Percentiles rank a stretch among this genome's conserved stretches.
Evolutionary conservation across 2,113 vertebrate species (phyloP).

Genomic region (Octodon degus): DNA sequence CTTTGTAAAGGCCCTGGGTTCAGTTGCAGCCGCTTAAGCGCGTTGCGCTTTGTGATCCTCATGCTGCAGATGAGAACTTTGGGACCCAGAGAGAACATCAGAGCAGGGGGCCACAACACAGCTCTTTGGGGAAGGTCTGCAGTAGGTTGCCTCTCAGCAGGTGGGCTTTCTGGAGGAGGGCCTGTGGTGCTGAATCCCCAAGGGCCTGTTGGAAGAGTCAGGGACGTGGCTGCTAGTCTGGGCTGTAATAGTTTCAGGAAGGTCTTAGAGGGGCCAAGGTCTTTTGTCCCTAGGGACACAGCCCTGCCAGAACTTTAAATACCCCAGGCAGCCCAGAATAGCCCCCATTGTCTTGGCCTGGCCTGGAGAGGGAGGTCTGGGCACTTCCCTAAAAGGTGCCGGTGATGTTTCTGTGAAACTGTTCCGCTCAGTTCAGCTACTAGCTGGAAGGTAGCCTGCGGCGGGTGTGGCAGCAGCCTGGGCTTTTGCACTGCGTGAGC

Average conservation of each 20-base stretch:
- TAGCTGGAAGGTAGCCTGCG: constrained; percentile 32
- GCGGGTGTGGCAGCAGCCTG: constrained; percentile 28
- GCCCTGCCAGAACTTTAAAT: constrained; percentile 76
- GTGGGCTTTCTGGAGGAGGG: constrained; percentile 56
- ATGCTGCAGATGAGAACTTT: not conserved
- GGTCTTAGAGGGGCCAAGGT: constrained; percentile 58
- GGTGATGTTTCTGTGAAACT: constrained; percentile 41
- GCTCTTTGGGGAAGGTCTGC: not conserved
- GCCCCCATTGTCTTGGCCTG: constrained; percentile 70
- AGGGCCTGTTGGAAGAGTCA: not conserved
- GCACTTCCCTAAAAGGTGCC: constrained; percentile 48
- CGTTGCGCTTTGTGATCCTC: not conserved
- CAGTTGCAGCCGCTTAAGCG: not conserved
- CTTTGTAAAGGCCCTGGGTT: not conserved
- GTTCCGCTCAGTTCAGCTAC: constrained; percentile 51
- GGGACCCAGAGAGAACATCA: not conserved
- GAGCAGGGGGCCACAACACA: not conserved
- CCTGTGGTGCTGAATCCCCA: not conserved
- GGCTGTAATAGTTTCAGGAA: constrained; percentile 78
- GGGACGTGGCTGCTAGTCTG: not conserved
- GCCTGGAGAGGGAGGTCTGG: not conserved
- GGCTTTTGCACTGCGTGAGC: constrained; percentile 57
- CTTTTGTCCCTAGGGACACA: constrained; percentile 24
- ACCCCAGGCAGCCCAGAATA: constrained; percentile 56
- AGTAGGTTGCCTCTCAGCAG: not conserved